Percentiles rank a stretch among this genome's conserved stretches.
Evolutionary conservation across 2,888 invertebrate species (phyloP).

Genomic region (Aquatica leii): DNA sequence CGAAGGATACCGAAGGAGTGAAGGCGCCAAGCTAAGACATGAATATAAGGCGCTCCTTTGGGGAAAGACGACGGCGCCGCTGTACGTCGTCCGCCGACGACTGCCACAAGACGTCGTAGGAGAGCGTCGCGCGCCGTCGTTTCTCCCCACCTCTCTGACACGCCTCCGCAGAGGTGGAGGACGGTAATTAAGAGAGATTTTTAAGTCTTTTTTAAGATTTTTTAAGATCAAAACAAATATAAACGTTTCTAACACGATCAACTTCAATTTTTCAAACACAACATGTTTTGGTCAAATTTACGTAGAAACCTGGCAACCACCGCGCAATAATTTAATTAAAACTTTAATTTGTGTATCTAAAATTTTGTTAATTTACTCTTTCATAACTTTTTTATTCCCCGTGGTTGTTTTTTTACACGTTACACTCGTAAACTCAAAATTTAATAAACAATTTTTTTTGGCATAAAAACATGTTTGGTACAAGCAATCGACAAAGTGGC

Average conservation of each 20-base stretch:
- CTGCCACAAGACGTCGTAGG: conserved; percentile 61
- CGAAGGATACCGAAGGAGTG: conserved; percentile 61
- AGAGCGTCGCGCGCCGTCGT: conserved; percentile 57
- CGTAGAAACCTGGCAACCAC: not conserved
- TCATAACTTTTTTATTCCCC: conserved; percentile 11
- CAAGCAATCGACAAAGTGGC: not conserved
- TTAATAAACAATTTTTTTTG: not conserved
- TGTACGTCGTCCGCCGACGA: conserved; percentile 60
- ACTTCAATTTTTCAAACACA: not conserved
- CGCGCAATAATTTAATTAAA: conserved; percentile 11
- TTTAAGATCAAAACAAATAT: conserved; percentile 37
- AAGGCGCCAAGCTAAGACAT: conserved; percentile 60
- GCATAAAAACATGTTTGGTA: not conserved
- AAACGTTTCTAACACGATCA: not conserved
- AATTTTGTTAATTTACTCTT: conserved; percentile 8
- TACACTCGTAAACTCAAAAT: not conserved
- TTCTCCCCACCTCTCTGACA: conserved; percentile 54
- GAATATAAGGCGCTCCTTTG: conserved; percentile 59
- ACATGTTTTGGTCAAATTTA: not conserved
- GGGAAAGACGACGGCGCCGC: conserved; percentile 59
- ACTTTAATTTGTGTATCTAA: conserved; percentile 13
- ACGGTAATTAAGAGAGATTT: conserved; percentile 59
- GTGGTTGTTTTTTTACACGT: not conserved
- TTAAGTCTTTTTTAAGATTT: conserved; percentile 62
- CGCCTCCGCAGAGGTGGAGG: conserved; percentile 58